Conservation (phyloP, 2,797 vertebrate species). For the Argentina silus region DNA sequence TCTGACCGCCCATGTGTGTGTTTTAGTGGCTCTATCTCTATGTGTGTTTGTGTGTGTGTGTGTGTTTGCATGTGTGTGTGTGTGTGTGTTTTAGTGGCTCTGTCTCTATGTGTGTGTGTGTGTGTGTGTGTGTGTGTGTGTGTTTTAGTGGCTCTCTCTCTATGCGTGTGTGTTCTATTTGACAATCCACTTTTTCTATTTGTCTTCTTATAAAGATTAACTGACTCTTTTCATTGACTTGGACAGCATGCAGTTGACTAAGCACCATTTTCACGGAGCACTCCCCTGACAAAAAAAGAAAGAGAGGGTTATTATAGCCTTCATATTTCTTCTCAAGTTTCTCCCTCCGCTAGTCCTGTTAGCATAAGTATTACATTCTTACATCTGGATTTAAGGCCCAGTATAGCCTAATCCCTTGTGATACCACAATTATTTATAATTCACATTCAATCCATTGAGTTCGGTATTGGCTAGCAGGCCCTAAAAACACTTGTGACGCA, state of each 20-base stretch:
- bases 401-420: constrained; percentile 39
- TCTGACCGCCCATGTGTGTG: no score
- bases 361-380: constrained; percentile 28
- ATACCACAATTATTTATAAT: constrained; percentile 51
- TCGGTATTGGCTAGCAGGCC: constrained; percentile 29
- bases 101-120: constrained; percentile 4
- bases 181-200: constrained; percentile 62
- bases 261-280: constrained; percentile 15
- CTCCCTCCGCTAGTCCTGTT: constrained; percentile 15
- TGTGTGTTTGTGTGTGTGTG: constrained; percentile 4
- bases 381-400: constrained; percentile 29
- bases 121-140: constrained; percentile 20
- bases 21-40: constrained; percentile 42
- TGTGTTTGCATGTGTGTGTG: constrained; percentile 12
- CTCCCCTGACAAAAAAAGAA: constrained; percentile 14
- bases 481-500: constrained; percentile 26
- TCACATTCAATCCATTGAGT: constrained; percentile 37
- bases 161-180: constrained; percentile 55
- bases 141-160: constrained; percentile 13
- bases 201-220: constrained; percentile 68
- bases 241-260: constrained; percentile 24
- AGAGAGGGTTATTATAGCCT: constrained; percentile 17
- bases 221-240: constrained; percentile 57
- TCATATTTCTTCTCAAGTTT: not conserved
- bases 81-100: constrained; percentile 16